Base-by-base conservation (phyloP, 2,113 vertebrate species). In the Mastomys natalensis region DNA sequence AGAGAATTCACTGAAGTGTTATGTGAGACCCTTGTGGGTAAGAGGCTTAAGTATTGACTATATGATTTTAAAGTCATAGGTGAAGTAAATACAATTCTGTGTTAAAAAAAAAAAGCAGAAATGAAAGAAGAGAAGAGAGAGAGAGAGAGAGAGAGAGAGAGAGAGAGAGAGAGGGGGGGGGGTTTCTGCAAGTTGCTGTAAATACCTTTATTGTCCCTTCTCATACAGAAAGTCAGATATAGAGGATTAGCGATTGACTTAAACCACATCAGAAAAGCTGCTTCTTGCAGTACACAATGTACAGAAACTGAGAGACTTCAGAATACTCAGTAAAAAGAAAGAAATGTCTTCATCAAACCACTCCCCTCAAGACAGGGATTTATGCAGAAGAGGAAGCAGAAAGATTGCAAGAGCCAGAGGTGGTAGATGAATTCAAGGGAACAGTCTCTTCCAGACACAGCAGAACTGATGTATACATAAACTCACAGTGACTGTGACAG, bases 1-100 rank as follows among this genome's bases (percentile, higher is more conserved):
- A 93, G 51, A 91, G 92, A 96, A 94, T 87, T 9, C 3, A 73
- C 10, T 55, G 10, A 37, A n/a, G 34, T 80, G 13, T 96, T 64
- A 7, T 80, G 51, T 45, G 91, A 96, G 48, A 58, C n/a, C 93
- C 74, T 73, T 70, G 55, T 53, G 43, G 17, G 84, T 89, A 70
- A 90, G 51, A 86, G 13, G 58, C 66, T 16, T 80, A 76, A 84
- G 10, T 81, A 96, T 72, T 95, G 43, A 90, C n/a, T 43, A 7
- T 29, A 55, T 81, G 8, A 92, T 29, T 40, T 40, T 82, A 82
- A 82, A 82, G 13, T 82, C 80, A 60, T 16, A 8, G 37, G n/a
- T 40, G 6, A 40, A 40, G n/a, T 82, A 82, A 58, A 60, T 82
- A 60, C 37, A 82, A 60, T 82, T 60, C 55, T 40, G 3, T 22